Conservation (phyloP, 1,140 invertebrate genomes). For the Drosophila subobscura region DNA sequence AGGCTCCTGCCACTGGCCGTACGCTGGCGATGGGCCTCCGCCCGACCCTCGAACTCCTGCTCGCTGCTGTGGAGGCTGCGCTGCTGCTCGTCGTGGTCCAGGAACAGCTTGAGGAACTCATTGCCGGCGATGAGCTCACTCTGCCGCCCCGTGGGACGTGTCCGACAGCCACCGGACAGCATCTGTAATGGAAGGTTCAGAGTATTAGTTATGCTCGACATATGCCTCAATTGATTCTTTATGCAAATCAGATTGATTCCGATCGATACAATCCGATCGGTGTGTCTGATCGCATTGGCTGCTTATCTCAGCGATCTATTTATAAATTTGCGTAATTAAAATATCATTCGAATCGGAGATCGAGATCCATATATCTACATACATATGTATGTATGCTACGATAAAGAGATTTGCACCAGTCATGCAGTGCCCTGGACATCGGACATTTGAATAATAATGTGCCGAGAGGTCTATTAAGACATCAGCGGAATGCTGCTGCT, state of each 20-base stretch:
- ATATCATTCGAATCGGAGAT: slow-evolving; percentile 55
- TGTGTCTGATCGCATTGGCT: slow-evolving; percentile 29
- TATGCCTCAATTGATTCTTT: slow-evolving; percentile 51
- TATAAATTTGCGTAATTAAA: slow-evolving; percentile 77
- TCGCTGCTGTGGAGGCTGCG: slow-evolving; percentile 67
- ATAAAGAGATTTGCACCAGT: slow-evolving; percentile 42
- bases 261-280: slow-evolving; percentile 13
- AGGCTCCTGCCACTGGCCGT: slow-evolving; percentile 53
- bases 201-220: slow-evolving; percentile 40
- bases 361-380: slow-evolving; percentile 15
- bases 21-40: slow-evolving; percentile 29
- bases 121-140: slow-evolving; percentile 81
- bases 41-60: slow-evolving; percentile 46
- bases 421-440: slow-evolving; percentile 37
- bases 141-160: slow-evolving; percentile 48
- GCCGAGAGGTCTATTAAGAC: slow-evolving; percentile 66
- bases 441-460: slow-evolving; percentile 71
- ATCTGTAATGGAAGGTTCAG: slow-evolving; percentile 52
- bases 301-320: slow-evolving; percentile 73
- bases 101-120: slow-evolving; percentile 80
- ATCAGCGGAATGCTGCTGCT: slow-evolving; percentile 63
- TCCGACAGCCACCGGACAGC: slow-evolving; percentile 48
- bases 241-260: slow-evolving; percentile 48
- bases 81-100: slow-evolving; percentile 73
- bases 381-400: slow-evolving; percentile 1